These are phyloP conservation scores for Portunus trituberculatus DNA, from an alignment of 1,140 invertebrate genomes.

Conservation along the genomic window DNA sequence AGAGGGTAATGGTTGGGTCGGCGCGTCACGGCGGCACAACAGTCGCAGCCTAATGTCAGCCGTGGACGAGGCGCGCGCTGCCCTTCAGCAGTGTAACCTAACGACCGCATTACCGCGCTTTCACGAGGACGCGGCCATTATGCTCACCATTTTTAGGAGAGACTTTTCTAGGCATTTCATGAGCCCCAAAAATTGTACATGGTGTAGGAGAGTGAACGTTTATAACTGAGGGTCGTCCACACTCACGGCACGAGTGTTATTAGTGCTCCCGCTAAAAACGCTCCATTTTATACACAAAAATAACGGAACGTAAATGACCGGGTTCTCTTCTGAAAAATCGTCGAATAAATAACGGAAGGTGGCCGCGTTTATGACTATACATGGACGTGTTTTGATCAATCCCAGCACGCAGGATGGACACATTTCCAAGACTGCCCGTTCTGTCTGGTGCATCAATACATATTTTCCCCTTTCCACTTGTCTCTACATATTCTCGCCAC, in stretches of 20 bases:
- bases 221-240: background rate
- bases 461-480: background rate
- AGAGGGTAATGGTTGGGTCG: background rate
- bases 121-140: background rate
- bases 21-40: background rate
- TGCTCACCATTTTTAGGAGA: background rate
- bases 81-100: background rate
- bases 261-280: background rate
- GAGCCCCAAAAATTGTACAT: background rate
- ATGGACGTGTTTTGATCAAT: too few species aligned
- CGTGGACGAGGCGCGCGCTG: background rate
- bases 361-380: too few species aligned
- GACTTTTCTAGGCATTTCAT: background rate
- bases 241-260: background rate
- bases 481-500: background rate
- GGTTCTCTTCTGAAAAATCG: too few species aligned
- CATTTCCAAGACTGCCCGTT: too few species aligned
- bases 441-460: too few species aligned
- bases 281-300: background rate
- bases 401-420: too few species aligned
- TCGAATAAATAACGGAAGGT: too few species aligned
- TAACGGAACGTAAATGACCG: too few species aligned
- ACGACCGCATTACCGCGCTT: slow-evolving; percentile 9
- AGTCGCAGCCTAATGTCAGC: background rate
- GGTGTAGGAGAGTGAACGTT: background rate